Percentiles rank a stretch among this genome's conserved stretches.
These are phyloP conservation scores for Strigops habroptila DNA, from an alignment of 2,113 vertebrate species.

Conservation along the genomic window DNA sequence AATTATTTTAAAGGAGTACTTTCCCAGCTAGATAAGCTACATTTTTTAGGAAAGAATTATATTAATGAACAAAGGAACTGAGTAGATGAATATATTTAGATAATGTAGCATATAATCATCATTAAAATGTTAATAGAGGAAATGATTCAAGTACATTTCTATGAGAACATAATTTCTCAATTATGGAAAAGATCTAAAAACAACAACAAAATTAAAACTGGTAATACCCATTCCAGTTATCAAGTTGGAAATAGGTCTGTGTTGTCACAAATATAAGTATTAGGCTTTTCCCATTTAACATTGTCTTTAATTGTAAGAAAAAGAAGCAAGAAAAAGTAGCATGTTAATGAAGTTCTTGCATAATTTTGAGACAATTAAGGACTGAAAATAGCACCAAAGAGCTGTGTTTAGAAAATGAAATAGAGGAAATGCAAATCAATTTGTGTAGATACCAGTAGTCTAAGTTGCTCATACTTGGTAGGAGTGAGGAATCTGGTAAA, in stretches of 20 bases:
- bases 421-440: neutral
- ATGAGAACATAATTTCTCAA: neutral
- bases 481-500: neutral
- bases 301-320: neutral
- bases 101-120: neutral
- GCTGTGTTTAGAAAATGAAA: neutral
- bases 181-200: neutral
- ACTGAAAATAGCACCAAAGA: neutral
- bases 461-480: neutral
- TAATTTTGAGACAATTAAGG: neutral
- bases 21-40: neutral
- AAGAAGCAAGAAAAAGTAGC: neutral
- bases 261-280: neutral
- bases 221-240: neutral
- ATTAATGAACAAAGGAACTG: neutral
- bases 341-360: neutral
- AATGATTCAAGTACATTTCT: neutral
- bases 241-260: neutral
- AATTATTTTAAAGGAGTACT: neutral
- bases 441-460: neutral
- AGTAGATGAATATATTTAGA: neutral
- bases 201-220: neutral
- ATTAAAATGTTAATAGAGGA: neutral
- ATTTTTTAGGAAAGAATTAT: neutral
- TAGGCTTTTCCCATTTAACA: neutral